These are phyloP conservation scores for Heliocidaris erythrogramma DNA, from an alignment of 35 echinoderm and acorn worm genomes.

Conservation along the genomic window DNA sequence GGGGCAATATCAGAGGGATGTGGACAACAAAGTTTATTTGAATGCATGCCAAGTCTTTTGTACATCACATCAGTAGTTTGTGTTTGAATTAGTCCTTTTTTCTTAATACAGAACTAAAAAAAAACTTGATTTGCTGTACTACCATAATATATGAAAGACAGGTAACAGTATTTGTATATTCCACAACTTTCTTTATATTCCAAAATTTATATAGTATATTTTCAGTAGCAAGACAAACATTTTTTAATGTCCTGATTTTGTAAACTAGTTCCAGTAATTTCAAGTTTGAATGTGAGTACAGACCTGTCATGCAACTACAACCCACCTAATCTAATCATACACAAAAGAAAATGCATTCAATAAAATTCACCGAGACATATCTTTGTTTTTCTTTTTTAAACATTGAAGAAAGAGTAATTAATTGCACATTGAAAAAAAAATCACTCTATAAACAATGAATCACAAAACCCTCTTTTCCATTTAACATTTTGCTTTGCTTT, in stretches of 20 bases:
- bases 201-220: too few species aligned
- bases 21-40: conserved; percentile 1
- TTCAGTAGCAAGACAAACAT: too few species aligned
- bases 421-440: too few species aligned
- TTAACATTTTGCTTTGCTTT: too few species aligned
- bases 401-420: too few species aligned
- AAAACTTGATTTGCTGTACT: neutral
- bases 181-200: neutral
- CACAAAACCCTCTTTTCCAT: too few species aligned
- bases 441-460: too few species aligned
- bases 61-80: conserved; percentile 35
- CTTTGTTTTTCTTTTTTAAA: neutral
- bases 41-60: conserved; percentile 46
- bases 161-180: neutral
- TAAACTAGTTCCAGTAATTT: too few species aligned
- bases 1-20: conserved; percentile 49
- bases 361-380: neutral
- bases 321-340: conserved; percentile 34
- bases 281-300: neutral
- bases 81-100: neutral
- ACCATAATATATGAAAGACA: neutral
- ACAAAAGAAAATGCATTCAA: conserved; percentile 27
- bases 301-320: conserved; percentile 46
- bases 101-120: neutral
- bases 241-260: too few species aligned